phyloP scores from a whole-genome alignment of 2,888 invertebrate genomes.

The Drosophila recens region DNA sequence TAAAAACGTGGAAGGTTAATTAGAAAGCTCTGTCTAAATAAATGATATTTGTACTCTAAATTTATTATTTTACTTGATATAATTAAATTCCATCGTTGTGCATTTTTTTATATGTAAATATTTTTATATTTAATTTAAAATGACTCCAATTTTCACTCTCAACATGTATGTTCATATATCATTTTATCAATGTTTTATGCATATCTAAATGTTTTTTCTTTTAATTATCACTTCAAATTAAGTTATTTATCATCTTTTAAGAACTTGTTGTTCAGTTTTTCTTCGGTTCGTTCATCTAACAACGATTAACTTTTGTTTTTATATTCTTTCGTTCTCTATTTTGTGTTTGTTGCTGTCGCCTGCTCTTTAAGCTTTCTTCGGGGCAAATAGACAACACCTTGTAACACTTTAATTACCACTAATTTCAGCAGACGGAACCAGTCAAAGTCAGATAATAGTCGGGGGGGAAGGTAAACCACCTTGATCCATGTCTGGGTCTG shows the following conservation, averaged over 20 bases:
- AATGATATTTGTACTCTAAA: too few relatives aligned
- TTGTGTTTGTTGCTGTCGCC: conserved; percentile 16
- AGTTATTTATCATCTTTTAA: conserved; percentile 22
- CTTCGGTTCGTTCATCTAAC: conserved; percentile 15
- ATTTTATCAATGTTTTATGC: neutral
- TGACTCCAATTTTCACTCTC: too few relatives aligned
- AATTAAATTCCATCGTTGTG: too few relatives aligned
- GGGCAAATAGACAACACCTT: conserved; percentile 61
- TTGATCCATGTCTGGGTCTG: conserved; percentile 47
- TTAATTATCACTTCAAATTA: conserved; percentile 1
- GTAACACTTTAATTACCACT: conserved; percentile 78
- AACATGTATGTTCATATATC: neutral
- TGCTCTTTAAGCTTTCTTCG: conserved; percentile 60
- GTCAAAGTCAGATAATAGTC: conserved; percentile 2
- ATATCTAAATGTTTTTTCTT: neutral
- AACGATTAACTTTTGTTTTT: conserved; percentile 9
- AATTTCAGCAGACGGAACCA: conserved; percentile 53
- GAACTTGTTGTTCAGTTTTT: conserved; percentile 31
- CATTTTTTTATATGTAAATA: too few relatives aligned
- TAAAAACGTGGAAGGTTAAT: too few relatives aligned
- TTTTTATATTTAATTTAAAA: too few relatives aligned
- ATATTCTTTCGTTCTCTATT: conserved; percentile 21
- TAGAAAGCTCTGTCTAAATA: too few relatives aligned
- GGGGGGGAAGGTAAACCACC: conserved; percentile 17
- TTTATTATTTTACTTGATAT: too few relatives aligned